These are phyloP conservation scores for Eidolon dupreanum DNA, from an alignment of 2,797 vertebrate genomes.

Conservation along the genomic window DNA sequence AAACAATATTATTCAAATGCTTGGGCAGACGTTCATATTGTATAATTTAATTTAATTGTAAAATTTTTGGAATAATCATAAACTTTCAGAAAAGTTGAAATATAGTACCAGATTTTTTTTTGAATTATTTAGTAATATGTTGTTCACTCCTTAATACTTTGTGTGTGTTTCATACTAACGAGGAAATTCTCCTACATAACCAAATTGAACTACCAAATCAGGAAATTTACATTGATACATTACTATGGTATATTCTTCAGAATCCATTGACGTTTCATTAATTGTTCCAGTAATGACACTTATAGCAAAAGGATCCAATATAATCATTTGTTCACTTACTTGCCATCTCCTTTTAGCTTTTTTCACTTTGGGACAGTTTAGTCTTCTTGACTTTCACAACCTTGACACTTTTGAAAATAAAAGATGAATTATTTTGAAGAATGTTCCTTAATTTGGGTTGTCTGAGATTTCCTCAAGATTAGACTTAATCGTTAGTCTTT, in stretches of 20 bases:
- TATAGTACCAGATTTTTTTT: background rate
- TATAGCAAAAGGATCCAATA: background rate
- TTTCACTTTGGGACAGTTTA: background rate
- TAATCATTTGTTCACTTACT: background rate
- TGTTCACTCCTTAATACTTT: background rate
- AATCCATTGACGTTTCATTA: background rate
- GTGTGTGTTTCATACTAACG: background rate
- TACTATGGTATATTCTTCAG: background rate
- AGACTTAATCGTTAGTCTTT: background rate
- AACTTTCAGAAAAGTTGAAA: conserved; percentile 9
- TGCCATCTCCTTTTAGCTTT: background rate
- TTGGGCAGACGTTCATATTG: background rate
- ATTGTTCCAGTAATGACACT: background rate
- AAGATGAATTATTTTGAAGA: background rate
- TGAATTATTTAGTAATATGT: background rate
- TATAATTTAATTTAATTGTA: background rate
- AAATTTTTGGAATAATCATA: background rate
- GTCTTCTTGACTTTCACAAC: background rate
- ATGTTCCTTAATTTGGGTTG: background rate
- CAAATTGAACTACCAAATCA: background rate
- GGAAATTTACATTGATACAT: background rate
- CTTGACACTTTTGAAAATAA: background rate
- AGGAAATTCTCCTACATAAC: background rate
- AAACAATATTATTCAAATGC: background rate
- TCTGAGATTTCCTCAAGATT: background rate